phyloP scores from a whole-genome alignment of 2,888 invertebrate genomes.

The Trissolcus brochymenae region DNA sequence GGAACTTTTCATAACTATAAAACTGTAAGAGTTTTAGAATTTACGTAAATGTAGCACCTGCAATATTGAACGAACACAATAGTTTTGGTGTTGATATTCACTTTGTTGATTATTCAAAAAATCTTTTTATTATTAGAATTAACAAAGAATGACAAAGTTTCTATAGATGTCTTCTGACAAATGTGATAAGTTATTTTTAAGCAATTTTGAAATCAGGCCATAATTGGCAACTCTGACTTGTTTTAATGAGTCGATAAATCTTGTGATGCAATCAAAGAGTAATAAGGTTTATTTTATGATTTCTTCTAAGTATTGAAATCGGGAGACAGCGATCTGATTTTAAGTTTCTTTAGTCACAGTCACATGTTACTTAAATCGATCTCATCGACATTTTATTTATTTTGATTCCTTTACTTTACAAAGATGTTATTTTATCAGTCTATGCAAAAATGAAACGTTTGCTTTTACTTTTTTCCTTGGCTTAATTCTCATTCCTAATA shows the following conservation, averaged over 20 bases:
- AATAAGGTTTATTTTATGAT: slow-evolving; percentile 6
- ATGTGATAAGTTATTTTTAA: slow-evolving; percentile 43
- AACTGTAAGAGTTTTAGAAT: slow-evolving; percentile 8
- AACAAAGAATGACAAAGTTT: slow-evolving; percentile 23
- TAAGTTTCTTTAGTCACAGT: slow-evolving; percentile 7
- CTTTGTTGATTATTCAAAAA: slow-evolving; percentile 14
- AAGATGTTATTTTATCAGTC: background rate
- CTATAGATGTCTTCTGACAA: slow-evolving; percentile 43
- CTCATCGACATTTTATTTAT: slow-evolving; percentile 2
- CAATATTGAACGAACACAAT: slow-evolving; percentile 13
- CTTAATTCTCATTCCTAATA: background rate
- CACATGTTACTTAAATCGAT: slow-evolving; percentile 24
- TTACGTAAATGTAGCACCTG: background rate
- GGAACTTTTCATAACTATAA: background rate
- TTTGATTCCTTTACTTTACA: background rate
- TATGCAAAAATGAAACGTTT: no score
- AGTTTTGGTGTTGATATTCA: slow-evolving; percentile 21
- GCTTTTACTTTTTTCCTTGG: no score
- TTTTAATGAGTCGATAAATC: slow-evolving; percentile 20
- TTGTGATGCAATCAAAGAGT: slow-evolving; percentile 30
- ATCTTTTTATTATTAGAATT: slow-evolving; percentile 17
- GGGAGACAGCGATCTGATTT: slow-evolving; percentile 29
- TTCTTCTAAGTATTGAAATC: slow-evolving; percentile 4
- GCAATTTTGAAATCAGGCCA: slow-evolving; percentile 12
- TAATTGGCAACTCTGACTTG: background rate